Conservation (phyloP, 2,113 vertebrate species). For the Paramormyrops kingsleyae region DNA sequence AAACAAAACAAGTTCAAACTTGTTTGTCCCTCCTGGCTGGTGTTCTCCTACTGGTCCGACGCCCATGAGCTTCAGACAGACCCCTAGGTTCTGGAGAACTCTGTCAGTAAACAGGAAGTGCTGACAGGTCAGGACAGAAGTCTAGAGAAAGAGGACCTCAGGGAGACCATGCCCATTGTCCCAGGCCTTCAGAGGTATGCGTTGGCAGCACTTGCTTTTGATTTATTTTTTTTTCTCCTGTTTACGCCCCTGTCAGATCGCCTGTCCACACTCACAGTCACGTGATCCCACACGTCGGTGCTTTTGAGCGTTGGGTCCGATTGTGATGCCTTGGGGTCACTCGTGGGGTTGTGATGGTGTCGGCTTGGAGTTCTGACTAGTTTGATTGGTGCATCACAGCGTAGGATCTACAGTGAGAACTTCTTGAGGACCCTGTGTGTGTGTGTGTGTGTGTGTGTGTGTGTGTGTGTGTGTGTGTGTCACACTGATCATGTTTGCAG, state of each 20-base stretch:
- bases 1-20: background rate
- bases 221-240: background rate
- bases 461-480: background rate
- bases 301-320: background rate
- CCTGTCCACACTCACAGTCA: background rate
- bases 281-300: background rate
- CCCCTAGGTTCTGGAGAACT: background rate
- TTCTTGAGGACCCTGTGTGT: background rate
- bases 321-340: background rate
- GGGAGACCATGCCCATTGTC: background rate
- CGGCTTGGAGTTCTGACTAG: background rate
- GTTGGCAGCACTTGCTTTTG: background rate
- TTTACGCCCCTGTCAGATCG: background rate
- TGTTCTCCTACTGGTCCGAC: background rate
- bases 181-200: background rate
- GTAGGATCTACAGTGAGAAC: background rate
- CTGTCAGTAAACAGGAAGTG: background rate
- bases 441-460: background rate
- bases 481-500: background rate
- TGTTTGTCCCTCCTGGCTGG: background rate
- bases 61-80: background rate
- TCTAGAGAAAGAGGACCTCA: background rate
- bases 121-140: background rate
- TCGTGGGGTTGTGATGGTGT: background rate
- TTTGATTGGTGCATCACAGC: background rate